Evolutionary conservation across 2,888 invertebrate genomes (phyloP).

Genomic region (Halocaridina rubra): DNA sequence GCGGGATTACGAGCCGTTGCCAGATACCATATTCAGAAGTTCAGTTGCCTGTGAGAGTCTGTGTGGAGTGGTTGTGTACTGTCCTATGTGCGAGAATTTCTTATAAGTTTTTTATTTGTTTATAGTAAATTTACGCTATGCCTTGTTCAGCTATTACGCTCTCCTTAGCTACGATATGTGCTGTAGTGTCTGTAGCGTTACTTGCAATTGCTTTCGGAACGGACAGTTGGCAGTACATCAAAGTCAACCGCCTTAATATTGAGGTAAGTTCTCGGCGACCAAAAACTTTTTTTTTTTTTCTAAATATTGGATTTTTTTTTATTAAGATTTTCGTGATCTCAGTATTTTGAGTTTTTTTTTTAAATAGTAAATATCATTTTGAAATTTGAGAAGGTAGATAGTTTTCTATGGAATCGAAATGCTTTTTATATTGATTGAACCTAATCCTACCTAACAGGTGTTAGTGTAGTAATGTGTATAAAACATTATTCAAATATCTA

Average conservation of each 20-base stretch:
- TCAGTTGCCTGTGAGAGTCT: constrained; percentile 35
- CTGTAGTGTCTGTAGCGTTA: constrained; percentile 92
- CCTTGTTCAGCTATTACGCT: constrained; percentile 64
- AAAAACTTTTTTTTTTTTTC: too few relatives aligned
- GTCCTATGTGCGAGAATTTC: not conserved
- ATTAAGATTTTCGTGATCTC: too few relatives aligned
- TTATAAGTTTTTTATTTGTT: not conserved
- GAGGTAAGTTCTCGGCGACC: constrained; percentile 80
- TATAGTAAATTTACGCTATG: constrained; percentile 28
- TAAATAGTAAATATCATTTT: too few relatives aligned
- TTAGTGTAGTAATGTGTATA: too few relatives aligned
- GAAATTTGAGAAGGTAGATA: too few relatives aligned
- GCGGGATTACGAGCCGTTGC: not conserved
- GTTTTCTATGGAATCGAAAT: too few relatives aligned
- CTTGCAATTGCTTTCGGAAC: constrained; percentile 94
- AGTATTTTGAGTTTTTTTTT: too few relatives aligned
- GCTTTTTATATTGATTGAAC: not conserved
- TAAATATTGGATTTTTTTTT: too few relatives aligned
- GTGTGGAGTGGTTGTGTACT: constrained; percentile 22
- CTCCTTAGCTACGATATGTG: constrained; percentile 88
- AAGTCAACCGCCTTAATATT: constrained; percentile 88
- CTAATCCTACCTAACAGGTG: not conserved
- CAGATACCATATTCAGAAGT: not conserved
- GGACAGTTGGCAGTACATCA: constrained; percentile 96
- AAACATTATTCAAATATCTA: too few relatives aligned